Evolutionary conservation across 2,113 vertebrate genomes (phyloP).

Genomic region (Helogale parvula): DNA sequence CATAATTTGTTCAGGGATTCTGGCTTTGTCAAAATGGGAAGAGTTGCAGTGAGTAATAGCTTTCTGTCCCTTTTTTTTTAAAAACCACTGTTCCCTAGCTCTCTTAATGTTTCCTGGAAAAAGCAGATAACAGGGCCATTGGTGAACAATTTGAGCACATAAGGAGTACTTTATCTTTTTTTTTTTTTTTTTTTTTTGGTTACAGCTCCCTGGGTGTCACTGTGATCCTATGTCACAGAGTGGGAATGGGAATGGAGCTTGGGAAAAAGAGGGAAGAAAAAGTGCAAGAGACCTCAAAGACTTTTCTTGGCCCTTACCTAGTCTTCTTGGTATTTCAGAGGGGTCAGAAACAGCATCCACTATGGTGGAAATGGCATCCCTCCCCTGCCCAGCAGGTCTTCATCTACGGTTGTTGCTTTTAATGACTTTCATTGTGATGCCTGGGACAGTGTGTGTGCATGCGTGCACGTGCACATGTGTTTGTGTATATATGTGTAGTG

Average conservation of each 20-base stretch:
- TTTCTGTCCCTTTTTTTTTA: constrained; percentile 11
- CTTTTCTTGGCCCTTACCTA: not conserved
- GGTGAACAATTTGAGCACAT: constrained; percentile 49
- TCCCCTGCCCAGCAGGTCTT: constrained; percentile 13
- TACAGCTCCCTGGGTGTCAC: not conserved
- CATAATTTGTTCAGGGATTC: constrained; percentile 18
- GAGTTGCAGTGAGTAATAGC: not conserved
- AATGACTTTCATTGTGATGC: constrained; percentile 26
- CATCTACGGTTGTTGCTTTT: constrained; percentile 35
- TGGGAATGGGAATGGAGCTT: not conserved
- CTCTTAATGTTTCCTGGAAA: constrained; percentile 55
- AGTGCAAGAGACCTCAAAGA: not conserved
- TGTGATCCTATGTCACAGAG: not conserved
- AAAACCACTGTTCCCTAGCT: not conserved
- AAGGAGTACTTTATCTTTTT: constrained; percentile 59
- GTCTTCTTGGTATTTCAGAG: constrained; percentile 39
- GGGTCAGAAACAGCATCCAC: constrained; percentile 38
- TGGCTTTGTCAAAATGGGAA: constrained; percentile 49
- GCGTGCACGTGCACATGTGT: not conserved
- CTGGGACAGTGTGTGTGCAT: not conserved
- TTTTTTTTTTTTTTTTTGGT: constrained; percentile 60
- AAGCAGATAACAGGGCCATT: not conserved
- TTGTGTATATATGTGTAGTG: not conserved
- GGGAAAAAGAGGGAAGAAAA: constrained; percentile 54
- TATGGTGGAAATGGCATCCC: constrained; percentile 27